Conservation (phyloP, 2,888 invertebrate species). For the Heteromyza rotundicornis region DNA sequence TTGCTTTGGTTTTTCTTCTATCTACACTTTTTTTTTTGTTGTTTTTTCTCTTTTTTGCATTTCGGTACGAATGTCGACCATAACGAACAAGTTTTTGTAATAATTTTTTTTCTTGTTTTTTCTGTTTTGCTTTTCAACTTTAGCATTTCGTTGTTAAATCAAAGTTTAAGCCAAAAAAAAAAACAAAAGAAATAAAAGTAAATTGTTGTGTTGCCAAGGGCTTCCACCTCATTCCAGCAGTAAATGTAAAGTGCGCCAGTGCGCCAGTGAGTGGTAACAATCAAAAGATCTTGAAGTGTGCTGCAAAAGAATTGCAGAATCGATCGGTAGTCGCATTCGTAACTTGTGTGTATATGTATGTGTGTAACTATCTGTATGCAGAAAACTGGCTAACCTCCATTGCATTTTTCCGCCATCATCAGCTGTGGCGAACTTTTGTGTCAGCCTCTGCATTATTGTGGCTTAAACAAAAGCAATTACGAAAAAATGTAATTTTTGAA, state of each 20-base stretch:
- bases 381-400: not conserved
- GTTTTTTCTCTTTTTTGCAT: constrained; percentile 5
- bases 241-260: not conserved
- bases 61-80: constrained; percentile 9
- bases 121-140: constrained; percentile 8
- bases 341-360: too few relatives aligned
- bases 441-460: not conserved
- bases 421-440: not conserved
- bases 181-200: not conserved
- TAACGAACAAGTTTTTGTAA: constrained; percentile 31
- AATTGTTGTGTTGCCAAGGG: constrained; percentile 7
- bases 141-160: constrained; percentile 13
- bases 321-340: too few relatives aligned
- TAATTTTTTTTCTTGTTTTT: too few relatives aligned
- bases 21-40: not conserved
- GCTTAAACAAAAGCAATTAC: too few relatives aligned
- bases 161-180: not conserved
- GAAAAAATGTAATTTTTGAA: too few relatives aligned
- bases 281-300: not conserved
- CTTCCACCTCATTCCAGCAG: too few relatives aligned
- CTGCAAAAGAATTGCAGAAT: not conserved
- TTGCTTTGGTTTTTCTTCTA: too few relatives aligned
- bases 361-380: too few relatives aligned
- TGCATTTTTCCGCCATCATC: not conserved
- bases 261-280: not conserved